These are phyloP conservation scores for Contarinia nasturtii DNA, from an alignment of 1,140 invertebrate genomes.

Conservation along the genomic window DNA sequence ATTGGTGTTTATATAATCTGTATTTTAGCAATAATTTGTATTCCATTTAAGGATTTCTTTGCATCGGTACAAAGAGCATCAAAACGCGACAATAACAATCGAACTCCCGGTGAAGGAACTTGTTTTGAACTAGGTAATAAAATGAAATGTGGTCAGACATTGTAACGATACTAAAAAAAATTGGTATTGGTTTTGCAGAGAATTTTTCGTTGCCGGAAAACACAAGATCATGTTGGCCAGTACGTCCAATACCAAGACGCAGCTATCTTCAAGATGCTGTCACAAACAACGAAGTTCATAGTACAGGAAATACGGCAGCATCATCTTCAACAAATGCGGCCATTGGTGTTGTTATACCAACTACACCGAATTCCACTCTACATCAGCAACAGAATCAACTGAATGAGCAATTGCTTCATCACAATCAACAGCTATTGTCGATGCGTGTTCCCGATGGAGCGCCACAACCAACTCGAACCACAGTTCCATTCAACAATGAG, in stretches of 20 bases:
- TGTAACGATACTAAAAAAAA: not conserved
- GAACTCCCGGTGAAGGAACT: not conserved
- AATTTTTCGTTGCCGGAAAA: constrained; percentile 13
- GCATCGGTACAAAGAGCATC: not conserved
- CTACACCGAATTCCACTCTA: constrained; percentile 10
- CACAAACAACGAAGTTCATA: not conserved
- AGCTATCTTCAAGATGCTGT: constrained; percentile 9
- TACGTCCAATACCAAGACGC: constrained; percentile 19
- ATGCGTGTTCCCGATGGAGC: not conserved
- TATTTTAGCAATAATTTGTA: no score
- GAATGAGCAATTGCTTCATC: no score
- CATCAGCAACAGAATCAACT: not conserved
- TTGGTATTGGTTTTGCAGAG: constrained; percentile 6
- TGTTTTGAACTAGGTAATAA: not conserved
- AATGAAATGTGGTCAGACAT: not conserved
- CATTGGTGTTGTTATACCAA: constrained; percentile 19
- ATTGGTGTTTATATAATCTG: no score
- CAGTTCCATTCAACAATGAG: not conserved
- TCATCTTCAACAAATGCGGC: constrained; percentile 6
- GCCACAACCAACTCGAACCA: not conserved
- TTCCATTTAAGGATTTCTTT: not conserved
- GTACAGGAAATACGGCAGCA: not conserved
- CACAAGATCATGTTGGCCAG: constrained; percentile 18
- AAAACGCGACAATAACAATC: not conserved
- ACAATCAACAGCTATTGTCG: not conserved